A percentile compares a stretch with the other conserved stretches of the same genome.
Conservation (phyloP, 2,113 vertebrate species). For the Sigmodon hispidus region DNA sequence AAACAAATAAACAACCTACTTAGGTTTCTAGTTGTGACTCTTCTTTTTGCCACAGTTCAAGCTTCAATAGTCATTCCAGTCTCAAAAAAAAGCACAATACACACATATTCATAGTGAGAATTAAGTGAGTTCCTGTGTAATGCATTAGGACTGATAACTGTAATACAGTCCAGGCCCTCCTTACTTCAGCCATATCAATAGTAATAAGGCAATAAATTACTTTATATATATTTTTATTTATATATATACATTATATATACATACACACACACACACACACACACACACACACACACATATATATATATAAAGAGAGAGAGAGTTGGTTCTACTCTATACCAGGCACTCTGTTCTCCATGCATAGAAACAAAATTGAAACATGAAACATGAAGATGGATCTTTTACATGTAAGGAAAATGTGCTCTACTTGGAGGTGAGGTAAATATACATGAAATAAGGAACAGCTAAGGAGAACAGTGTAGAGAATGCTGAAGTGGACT, state of each 20-base stretch:
- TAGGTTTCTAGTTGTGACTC: background rate
- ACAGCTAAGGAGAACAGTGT: background rate
- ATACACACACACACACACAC: too few species aligned
- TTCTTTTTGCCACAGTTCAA: background rate
- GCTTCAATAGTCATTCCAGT: background rate
- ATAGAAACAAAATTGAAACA: background rate
- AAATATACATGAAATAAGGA: background rate
- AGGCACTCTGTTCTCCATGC: background rate
- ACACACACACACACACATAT: too few species aligned
- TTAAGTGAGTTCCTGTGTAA: background rate
- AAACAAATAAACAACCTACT: too few species aligned
- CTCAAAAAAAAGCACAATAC: constrained; percentile 6
- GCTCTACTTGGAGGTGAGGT: background rate
- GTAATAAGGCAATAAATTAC: background rate
- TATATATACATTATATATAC: too few species aligned
- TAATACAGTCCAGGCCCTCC: background rate
- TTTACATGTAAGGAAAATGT: constrained; percentile 43
- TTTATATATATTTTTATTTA: too few species aligned
- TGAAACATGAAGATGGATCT: background rate
- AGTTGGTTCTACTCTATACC: background rate
- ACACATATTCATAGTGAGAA: background rate
- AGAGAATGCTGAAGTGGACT: background rate
- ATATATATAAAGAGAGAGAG: too few species aligned
- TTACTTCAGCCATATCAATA: constrained; percentile 26
- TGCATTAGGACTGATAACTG: background rate